These are phyloP conservation scores for Redunca redunca DNA, from an alignment of 2,113 vertebrate species.

Conservation along the genomic window DNA sequence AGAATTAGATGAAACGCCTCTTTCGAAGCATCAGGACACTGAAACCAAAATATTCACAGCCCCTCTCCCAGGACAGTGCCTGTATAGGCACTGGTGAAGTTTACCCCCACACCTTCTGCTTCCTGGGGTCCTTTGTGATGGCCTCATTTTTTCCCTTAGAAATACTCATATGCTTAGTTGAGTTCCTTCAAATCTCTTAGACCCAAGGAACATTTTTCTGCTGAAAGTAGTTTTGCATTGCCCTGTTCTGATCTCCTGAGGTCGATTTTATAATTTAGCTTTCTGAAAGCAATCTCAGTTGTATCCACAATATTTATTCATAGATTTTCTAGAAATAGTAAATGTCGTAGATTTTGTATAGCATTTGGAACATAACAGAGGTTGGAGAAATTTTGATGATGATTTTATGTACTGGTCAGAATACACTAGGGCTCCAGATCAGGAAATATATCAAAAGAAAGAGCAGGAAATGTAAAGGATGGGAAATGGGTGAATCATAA, in stretches of 20 bases:
- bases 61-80: background rate
- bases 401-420: background rate
- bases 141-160: background rate
- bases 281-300: background rate
- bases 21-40: background rate
- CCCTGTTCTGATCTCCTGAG: background rate
- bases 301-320: background rate
- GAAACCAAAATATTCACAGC: background rate
- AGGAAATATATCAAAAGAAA: background rate
- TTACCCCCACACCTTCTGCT: background rate
- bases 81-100: no score
- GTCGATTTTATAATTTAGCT: background rate
- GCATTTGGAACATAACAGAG: background rate
- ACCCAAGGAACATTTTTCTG: background rate
- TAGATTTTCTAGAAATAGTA: background rate
- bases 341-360: background rate
- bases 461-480: background rate
- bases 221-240: background rate
- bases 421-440: background rate
- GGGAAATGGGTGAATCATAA: background rate
- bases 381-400: background rate
- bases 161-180: background rate
- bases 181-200: background rate
- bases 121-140: background rate
- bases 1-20: background rate